A percentile compares a stretch with the other conserved stretches of the same genome.
Conservation (phyloP, 1,140 invertebrate genomes). For the Drosophila eugracilis region DNA sequence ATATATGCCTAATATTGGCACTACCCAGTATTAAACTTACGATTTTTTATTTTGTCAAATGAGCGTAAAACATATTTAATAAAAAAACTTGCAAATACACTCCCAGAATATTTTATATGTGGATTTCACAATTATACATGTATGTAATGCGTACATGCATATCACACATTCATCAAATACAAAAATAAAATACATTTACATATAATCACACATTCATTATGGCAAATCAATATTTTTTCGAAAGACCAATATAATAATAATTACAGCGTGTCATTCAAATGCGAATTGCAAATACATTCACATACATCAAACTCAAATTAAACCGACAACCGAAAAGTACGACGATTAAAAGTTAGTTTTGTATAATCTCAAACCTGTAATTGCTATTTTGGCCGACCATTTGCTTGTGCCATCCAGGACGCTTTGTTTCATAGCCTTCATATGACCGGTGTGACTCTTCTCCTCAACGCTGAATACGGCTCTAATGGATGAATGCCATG, state of each 20-base stretch:
- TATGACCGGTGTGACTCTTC: constrained; percentile 97
- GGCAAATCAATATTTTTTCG: constrained; percentile 9
- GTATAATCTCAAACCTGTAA: constrained; percentile 95
- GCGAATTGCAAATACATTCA: constrained; percentile 51
- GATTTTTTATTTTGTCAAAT: neutral
- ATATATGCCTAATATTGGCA: no score
- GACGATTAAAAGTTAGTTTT: constrained; percentile 36
- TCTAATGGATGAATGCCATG: constrained; percentile 87
- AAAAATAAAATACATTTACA: constrained; percentile 25
- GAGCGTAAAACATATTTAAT: neutral
- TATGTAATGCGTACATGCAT: constrained; percentile 40
- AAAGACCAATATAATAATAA: constrained; percentile 24
- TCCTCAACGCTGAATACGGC: constrained; percentile 97
- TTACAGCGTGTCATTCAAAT: constrained; percentile 42
- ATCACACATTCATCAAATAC: constrained; percentile 25
- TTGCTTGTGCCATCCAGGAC: constrained; percentile 99
- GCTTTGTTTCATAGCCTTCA: constrained; percentile 99
- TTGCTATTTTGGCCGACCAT: constrained; percentile 99
- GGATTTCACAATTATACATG: constrained; percentile 24
- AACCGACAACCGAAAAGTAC: constrained; percentile 41
- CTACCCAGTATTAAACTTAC: no score
- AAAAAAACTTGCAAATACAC: neutral
- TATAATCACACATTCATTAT: constrained; percentile 27
- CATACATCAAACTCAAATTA: constrained; percentile 48
- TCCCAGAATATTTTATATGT: constrained; percentile 14